phyloP scores from a whole-genome alignment of 2,113 vertebrate genomes.

The Psophia crepitans region DNA sequence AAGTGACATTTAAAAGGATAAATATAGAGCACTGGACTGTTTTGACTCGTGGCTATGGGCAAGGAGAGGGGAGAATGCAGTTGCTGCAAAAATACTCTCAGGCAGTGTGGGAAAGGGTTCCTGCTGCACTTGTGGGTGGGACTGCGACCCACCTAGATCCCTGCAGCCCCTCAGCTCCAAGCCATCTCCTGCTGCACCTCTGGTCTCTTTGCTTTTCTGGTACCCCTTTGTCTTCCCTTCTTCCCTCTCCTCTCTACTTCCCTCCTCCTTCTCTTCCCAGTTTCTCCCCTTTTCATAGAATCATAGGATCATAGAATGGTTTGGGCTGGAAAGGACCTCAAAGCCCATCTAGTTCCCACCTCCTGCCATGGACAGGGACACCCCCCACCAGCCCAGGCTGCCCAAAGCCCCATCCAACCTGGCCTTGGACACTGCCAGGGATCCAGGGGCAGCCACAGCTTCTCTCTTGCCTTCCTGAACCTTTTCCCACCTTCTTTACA shows the following conservation, averaged over 20 bases:
- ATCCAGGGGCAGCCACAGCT: too few relatives aligned
- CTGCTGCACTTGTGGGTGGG: background rate
- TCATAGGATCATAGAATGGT: too few relatives aligned
- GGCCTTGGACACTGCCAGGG: too few relatives aligned
- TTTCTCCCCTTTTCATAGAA: background rate
- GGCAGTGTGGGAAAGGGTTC: background rate
- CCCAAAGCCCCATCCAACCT: too few relatives aligned
- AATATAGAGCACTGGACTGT: background rate
- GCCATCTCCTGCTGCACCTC: background rate
- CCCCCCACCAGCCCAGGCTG: too few relatives aligned
- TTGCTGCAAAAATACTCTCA: background rate
- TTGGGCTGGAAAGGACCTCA: too few relatives aligned
- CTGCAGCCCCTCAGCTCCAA: background rate
- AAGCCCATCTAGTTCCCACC: too few relatives aligned
- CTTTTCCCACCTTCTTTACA: background rate
- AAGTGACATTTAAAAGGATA: background rate
- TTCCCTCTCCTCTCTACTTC: background rate
- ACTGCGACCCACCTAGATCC: too few relatives aligned
- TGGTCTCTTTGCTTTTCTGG: background rate
- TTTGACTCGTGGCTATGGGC: background rate
- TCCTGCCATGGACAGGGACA: too few relatives aligned
- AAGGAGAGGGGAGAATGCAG: rapidly evolving
- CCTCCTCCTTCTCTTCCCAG: background rate
- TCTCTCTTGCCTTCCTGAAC: background rate
- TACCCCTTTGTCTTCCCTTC: background rate